Evolutionary conservation across 2,797 vertebrate genomes (phyloP).

Genomic region (Tympanoctomys barrerae): DNA sequence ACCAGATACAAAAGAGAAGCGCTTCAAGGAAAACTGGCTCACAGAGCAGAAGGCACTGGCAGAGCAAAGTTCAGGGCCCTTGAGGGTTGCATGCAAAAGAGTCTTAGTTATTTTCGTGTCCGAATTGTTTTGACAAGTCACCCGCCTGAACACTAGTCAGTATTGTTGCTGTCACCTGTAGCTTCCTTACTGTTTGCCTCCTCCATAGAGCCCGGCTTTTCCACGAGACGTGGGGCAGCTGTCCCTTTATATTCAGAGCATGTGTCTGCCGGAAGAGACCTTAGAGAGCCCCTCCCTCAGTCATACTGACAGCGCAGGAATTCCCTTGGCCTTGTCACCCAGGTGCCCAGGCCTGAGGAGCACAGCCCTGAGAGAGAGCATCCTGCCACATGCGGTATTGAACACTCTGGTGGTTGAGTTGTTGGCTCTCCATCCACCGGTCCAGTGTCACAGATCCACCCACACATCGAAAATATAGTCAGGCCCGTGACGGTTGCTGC

Average conservation of each 20-base stretch:
- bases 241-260: background rate
- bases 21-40: background rate
- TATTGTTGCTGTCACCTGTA: accelerated
- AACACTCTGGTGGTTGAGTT: background rate
- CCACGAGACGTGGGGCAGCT: accelerated
- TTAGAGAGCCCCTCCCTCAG: background rate
- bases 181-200: background rate
- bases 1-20: background rate
- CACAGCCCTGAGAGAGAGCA: accelerated
- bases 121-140: background rate
- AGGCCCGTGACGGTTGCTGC: background rate
- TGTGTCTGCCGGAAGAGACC: background rate
- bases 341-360: background rate
- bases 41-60: background rate
- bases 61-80: background rate
- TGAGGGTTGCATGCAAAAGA: background rate
- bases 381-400: background rate
- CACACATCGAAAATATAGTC: background rate
- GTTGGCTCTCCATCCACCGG: background rate
- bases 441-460: background rate
- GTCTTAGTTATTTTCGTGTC: background rate
- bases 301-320: accelerated
- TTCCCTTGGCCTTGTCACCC: background rate
- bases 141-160: background rate
- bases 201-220: background rate